phyloP scores from a whole-genome alignment of 2,797 vertebrate species.

The Adrianichthys oophorus region DNA sequence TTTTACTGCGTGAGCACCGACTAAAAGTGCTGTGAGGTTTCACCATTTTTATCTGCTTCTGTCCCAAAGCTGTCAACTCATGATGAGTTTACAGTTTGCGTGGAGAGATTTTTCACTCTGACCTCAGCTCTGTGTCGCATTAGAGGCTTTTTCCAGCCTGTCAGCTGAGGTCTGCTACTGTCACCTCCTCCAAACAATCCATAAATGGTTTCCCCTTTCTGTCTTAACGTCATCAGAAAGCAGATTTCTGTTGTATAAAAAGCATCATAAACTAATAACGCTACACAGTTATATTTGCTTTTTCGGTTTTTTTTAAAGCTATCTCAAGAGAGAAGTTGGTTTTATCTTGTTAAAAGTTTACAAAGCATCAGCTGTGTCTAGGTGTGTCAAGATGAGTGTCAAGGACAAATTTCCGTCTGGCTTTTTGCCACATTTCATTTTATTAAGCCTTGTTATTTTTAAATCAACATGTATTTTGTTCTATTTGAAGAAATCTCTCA shows the following conservation, averaged over 20 bases:
- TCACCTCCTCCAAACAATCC: conserved; percentile 38
- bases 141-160: conserved; percentile 40
- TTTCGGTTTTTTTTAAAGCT: conserved; percentile 1
- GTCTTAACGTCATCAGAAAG: conserved; percentile 29
- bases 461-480: too few relatives aligned
- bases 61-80: conserved; percentile 5
- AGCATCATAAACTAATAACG: conserved; percentile 52
- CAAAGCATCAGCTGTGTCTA: too few relatives aligned
- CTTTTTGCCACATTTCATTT: too few relatives aligned
- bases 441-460: too few relatives aligned
- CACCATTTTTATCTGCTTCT: conserved; percentile 5
- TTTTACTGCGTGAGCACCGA: conserved; percentile 10
- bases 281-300: conserved; percentile 5
- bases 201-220: conserved; percentile 51
- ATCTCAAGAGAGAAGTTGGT: too few relatives aligned
- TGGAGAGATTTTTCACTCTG: conserved; percentile 16
- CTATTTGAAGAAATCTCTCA: too few relatives aligned
- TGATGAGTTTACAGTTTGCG: too few relatives aligned
- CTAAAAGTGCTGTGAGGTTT: conserved; percentile 9
- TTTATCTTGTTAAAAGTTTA: too few relatives aligned
- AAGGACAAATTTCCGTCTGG: too few relatives aligned
- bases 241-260: conserved; percentile 47
- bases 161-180: conserved; percentile 33
- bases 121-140: conserved; percentile 35
- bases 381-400: too few relatives aligned